Conservation (phyloP, 2,113 vertebrate species). For the Malurus melanocephalus region DNA sequence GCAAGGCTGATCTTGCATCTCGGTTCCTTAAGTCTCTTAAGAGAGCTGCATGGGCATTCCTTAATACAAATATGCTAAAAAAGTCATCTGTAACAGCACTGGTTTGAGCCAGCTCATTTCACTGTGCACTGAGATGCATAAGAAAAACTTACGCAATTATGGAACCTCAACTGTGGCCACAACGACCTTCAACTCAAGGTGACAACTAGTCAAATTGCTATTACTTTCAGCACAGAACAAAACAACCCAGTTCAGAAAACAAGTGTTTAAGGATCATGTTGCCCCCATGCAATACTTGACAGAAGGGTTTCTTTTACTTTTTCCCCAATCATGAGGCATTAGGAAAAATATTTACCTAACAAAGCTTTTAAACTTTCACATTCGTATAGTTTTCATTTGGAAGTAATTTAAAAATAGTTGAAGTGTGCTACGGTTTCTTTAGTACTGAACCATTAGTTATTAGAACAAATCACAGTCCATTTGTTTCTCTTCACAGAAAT, state of each 20-base stretch:
- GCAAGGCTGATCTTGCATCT: neutral
- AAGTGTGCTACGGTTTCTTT: neutral
- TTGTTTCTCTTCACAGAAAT: neutral
- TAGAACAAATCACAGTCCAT: neutral
- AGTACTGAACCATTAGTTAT: neutral
- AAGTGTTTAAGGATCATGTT: neutral
- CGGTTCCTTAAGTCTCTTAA: neutral
- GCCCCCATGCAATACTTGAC: neutral
- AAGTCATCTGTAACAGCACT: neutral
- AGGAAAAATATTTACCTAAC: neutral
- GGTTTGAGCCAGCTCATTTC: neutral
- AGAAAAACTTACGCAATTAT: neutral
- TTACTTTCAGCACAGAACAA: neutral
- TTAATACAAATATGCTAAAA: neutral
- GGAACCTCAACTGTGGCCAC: neutral
- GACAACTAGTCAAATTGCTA: neutral
- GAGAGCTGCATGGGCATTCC: neutral
- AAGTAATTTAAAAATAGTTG: neutral
- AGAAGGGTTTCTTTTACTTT: neutral
- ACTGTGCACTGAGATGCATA: neutral
- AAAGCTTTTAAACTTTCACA: neutral
- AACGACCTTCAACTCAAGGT: neutral
- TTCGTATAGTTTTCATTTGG: neutral
- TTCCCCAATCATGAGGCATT: fast-evolving
- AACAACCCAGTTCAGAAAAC: neutral